Percentiles rank a stretch among this genome's conserved stretches.
Conservation (phyloP, 1,140 invertebrate species). For the Hesperophylax magnus region DNA sequence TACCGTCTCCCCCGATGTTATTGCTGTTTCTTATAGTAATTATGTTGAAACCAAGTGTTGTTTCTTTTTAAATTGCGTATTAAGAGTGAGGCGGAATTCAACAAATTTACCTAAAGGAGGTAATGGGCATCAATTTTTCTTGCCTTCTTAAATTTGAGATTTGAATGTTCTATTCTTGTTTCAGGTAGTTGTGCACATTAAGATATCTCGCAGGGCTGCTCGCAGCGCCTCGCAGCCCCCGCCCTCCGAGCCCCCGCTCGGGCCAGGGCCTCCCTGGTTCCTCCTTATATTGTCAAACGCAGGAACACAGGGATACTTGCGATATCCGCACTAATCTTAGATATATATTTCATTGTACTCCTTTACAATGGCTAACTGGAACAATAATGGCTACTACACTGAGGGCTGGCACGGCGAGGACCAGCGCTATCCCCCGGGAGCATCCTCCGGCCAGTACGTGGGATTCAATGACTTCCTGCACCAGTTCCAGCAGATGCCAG, state of each 20-base stretch:
- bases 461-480: slow-evolving; percentile 40
- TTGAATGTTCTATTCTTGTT: background rate
- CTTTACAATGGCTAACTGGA: slow-evolving; percentile 37
- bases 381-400: slow-evolving; percentile 12
- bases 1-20: too few species aligned
- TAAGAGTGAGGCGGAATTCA: too few species aligned
- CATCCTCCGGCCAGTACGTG: slow-evolving; percentile 2
- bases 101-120: too few species aligned
- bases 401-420: background rate
- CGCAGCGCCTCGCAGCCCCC: background rate
- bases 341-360: too few species aligned
- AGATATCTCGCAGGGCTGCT: background rate
- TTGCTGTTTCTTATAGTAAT: too few species aligned
- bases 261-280: slow-evolving; percentile 3
- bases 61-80: too few species aligned
- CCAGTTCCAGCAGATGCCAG: slow-evolving; percentile 30
- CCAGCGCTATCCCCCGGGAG: background rate
- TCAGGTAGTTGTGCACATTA: background rate
- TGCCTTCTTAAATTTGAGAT: background rate
- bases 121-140: background rate
- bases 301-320: background rate
- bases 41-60: too few species aligned
- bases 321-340: background rate
- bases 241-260: background rate
- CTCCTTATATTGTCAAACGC: slow-evolving; percentile 31